phyloP scores from a whole-genome alignment of 92 coral and sea anemone species.

The Siderastrea siderea region DNA sequence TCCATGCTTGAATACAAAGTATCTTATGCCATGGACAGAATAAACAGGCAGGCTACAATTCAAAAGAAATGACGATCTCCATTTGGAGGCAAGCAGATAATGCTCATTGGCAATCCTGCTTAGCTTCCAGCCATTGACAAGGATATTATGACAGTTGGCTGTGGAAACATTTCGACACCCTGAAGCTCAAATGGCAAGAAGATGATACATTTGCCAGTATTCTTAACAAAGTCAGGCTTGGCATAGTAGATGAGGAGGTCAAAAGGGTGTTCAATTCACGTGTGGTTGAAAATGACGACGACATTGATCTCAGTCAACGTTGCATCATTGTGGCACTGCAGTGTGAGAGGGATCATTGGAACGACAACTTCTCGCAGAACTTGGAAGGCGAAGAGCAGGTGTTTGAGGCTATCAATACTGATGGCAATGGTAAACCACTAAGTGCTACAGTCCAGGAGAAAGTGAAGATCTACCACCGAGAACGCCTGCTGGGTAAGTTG shows the following conservation, averaged over 20 bases:
- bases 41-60: not conserved
- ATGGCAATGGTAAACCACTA: too few relatives aligned
- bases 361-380: too few relatives aligned
- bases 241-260: conserved; percentile 12
- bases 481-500: too few relatives aligned
- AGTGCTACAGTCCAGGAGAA: too few relatives aligned
- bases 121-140: too few relatives aligned
- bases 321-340: too few relatives aligned
- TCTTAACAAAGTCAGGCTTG: conserved; percentile 15
- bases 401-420: too few relatives aligned
- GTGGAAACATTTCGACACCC: not conserved
- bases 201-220: conserved; percentile 9
- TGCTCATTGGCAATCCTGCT: conserved; percentile 19
- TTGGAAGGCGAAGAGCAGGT: too few relatives aligned
- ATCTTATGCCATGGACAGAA: not conserved
- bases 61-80: not conserved
- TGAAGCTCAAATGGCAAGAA: conserved; percentile 6
- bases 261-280: not conserved
- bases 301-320: too few relatives aligned
- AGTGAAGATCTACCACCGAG: too few relatives aligned
- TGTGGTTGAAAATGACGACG: too few relatives aligned
- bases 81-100: conserved; percentile 14
- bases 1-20: conserved; percentile 11
- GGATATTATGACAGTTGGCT: not conserved
- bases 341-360: too few relatives aligned